Conservation (phyloP, 2,797 vertebrate genomes). For the Oreochromis grahami region DNA sequence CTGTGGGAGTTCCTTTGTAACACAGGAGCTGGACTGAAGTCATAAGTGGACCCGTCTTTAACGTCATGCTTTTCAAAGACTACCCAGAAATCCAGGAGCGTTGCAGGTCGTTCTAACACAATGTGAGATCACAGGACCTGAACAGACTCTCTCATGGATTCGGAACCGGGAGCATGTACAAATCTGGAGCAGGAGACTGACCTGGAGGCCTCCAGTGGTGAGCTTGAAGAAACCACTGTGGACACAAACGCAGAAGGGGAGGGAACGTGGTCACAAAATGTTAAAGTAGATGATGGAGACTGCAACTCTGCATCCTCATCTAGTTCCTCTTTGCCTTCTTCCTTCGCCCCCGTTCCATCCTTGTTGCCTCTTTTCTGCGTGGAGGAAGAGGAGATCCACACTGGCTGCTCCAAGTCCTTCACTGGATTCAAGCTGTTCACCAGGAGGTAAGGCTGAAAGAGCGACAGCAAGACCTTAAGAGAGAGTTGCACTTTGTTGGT, state of each 20-base stretch:
- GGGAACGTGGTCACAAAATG: neutral
- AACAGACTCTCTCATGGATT: neutral
- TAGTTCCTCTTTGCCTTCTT: neutral
- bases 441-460: slow-evolving; percentile 38
- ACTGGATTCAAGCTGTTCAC: slow-evolving; percentile 51
- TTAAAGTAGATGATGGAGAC: neutral
- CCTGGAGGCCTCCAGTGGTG: neutral
- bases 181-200: neutral
- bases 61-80: neutral
- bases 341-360: neutral
- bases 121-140: neutral
- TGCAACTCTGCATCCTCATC: neutral
- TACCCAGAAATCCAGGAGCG: neutral
- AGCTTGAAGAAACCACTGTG: neutral
- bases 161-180: neutral
- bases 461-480: accelerated
- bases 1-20: neutral
- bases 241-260: neutral
- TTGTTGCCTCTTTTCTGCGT: neutral
- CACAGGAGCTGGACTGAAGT: neutral
- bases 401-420: slow-evolving; percentile 53
- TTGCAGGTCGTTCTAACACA: neutral
- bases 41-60: neutral
- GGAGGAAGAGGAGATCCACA: slow-evolving; percentile 38
- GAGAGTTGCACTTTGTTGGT: neutral